These are phyloP conservation scores for Podarcis cretensis DNA, from an alignment of 2,113 vertebrate species.

Conservation along the genomic window DNA sequence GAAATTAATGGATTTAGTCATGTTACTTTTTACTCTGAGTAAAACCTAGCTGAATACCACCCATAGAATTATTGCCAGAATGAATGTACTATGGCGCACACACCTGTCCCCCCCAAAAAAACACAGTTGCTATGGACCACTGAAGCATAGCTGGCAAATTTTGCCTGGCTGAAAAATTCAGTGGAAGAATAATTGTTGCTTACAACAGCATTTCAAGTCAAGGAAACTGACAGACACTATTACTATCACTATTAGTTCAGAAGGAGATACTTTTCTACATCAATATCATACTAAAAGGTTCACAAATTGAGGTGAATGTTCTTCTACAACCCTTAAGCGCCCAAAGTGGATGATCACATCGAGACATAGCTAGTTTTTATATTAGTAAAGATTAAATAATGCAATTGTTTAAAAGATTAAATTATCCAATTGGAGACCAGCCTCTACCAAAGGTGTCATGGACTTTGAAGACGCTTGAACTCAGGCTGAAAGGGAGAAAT, in stretches of 20 bases:
- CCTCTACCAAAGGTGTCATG: too few species aligned
- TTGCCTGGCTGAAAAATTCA: not conserved
- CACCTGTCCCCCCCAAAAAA: not conserved
- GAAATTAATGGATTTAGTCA: too few species aligned
- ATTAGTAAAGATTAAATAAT: conserved; percentile 18
- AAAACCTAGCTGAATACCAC: too few species aligned
- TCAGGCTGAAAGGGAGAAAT: too few species aligned
- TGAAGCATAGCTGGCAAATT: not conserved
- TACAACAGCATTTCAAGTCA: not conserved
- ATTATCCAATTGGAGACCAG: too few species aligned
- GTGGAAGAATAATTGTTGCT: not conserved
- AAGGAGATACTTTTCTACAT: not conserved
- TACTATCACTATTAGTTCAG: not conserved
- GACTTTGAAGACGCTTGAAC: too few species aligned
- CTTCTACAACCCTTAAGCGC: conserved; percentile 16
- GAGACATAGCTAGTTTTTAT: conserved; percentile 6
- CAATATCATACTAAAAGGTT: not conserved
- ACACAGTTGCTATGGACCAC: not conserved
- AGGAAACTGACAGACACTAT: not conserved
- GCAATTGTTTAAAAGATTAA: too few species aligned
- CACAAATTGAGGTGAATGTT: not conserved
- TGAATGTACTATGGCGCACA: not conserved
- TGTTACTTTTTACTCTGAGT: too few species aligned
- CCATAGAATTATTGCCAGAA: not conserved
- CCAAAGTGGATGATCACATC: conserved; percentile 10